Evolutionary conservation across 1,140 invertebrate species (phyloP), one percentile per base, ranked within the genome.

Genomic region (Orchesella cincta): DNA sequence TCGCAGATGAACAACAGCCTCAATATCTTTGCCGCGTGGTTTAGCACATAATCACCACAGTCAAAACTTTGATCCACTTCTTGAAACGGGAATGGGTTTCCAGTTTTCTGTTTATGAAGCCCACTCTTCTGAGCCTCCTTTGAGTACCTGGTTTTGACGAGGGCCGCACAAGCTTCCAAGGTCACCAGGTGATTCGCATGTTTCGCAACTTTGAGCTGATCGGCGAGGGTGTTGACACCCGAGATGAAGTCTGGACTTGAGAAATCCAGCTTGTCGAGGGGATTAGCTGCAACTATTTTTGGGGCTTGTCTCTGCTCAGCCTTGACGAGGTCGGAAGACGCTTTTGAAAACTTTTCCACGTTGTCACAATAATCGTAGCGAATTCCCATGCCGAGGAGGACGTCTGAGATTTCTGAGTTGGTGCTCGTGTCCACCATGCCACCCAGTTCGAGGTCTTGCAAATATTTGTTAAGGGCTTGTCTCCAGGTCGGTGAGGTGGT

Each of bases 1-100:
- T 98, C 94, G 83, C 95, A 92, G 80, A 98, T 93, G 85, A 97
- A 97, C 1, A 98, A 85, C 23, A 98, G 88, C 51, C 94, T 89
- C 31, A 98, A 86, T 52, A 97, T 90, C 72, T 92, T 92, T 2
- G 91, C 91, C 18, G 94, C 93, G 83, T 93, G 90, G 81, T 93
- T 93, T 35, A 93, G 84, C 28, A 90, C 88, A 64, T 88, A 86
- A 86, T 94, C 92, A 71, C 88, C 88, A 67, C 89, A 87, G 75
- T 93, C 89, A 85, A 91, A 91, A 64, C 91, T 91, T 73, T 93
- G 83, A 79, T 89, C 87, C 57, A 88, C 86, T 79, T 93, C 90
- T 83, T 89, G 87, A 23, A 92, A 85, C 52, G 92, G 88, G 83
- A 90, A 92, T 28, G 73, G 72, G 1, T n/a, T 51, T 28, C 34